Evolutionary conservation across 2,888 invertebrate genomes (phyloP).

Genomic region (Auanema freiburgensis): DNA sequence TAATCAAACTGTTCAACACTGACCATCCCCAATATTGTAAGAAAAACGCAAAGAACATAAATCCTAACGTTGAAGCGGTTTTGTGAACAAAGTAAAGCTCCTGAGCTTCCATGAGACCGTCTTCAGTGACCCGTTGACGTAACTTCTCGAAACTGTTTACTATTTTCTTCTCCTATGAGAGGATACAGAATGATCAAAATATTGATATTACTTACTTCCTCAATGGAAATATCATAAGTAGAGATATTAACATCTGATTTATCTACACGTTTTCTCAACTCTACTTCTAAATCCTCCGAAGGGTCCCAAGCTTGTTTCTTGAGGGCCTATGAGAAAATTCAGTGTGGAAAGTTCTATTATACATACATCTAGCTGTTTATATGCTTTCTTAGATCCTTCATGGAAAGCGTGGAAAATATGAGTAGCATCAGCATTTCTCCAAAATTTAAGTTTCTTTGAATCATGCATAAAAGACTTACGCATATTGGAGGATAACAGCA

Average conservation of each 20-base stretch:
- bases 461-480: conserved; percentile 30
- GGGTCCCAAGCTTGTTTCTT: conserved; percentile 29
- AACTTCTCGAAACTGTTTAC: conserved; percentile 55
- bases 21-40: conserved; percentile 55
- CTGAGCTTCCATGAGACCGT: conserved; percentile 53
- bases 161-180: conserved; percentile 56
- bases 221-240: conserved; percentile 53
- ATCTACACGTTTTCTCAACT: conserved; percentile 37
- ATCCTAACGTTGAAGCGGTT: conserved; percentile 32
- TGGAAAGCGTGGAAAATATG: conserved; percentile 63
- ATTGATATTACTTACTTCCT: conserved; percentile 36
- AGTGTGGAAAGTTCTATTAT: background rate
- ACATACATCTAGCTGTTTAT: conserved; percentile 50
- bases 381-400: conserved; percentile 54
- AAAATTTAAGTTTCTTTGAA: conserved; percentile 11
- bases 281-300: conserved; percentile 30
- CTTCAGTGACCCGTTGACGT: conserved; percentile 45
- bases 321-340: conserved; percentile 11
- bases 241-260: conserved; percentile 51
- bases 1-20: background rate
- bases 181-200: background rate
- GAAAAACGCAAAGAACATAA: conserved; percentile 49
- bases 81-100: conserved; percentile 49
- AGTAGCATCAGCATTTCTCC: conserved; percentile 58
- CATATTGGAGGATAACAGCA: conserved; percentile 57